A percentile compares a stretch with the other conserved stretches of the same genome.
Conservation (phyloP, 2,113 vertebrate species). For the Hypanus sabinus region DNA sequence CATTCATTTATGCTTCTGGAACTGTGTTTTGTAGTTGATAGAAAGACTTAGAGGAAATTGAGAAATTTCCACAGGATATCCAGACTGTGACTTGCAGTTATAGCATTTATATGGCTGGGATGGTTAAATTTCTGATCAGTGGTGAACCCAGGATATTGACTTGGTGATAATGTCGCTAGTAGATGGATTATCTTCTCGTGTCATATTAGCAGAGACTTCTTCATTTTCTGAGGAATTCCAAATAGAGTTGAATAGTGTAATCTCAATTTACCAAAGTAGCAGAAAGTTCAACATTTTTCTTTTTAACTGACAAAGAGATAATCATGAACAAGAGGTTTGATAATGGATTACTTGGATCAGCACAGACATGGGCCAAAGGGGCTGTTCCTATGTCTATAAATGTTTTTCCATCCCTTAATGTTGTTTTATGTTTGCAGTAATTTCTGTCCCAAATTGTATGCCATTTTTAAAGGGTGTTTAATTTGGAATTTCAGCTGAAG, state of each 20-base stretch:
- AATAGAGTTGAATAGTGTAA: not conserved
- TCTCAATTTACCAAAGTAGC: not conserved
- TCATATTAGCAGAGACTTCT: not conserved
- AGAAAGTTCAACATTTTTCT: not conserved
- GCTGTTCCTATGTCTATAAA: too few species aligned
- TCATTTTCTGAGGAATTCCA: not conserved
- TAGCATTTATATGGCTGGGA: not conserved
- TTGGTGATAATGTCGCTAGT: not conserved
- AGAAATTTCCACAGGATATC: not conserved
- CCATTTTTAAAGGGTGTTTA: not conserved
- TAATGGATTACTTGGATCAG: not conserved
- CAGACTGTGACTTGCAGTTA: not conserved
- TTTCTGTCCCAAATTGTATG: not conserved
- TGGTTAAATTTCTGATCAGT: not conserved
- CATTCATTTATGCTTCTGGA: not conserved
- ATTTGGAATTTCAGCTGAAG: conserved; percentile 33
- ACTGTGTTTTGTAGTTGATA: not conserved
- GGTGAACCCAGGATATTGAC: not conserved
- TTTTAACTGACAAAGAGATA: too few species aligned
- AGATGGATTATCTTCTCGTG: not conserved
- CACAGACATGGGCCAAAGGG: too few species aligned
- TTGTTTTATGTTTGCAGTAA: not conserved
- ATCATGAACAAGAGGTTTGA: not conserved
- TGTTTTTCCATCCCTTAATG: not conserved
- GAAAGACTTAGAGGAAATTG: not conserved